Evolutionary conservation across 1,140 invertebrate genomes (phyloP).

Genomic region (Drosophila busckii): DNA sequence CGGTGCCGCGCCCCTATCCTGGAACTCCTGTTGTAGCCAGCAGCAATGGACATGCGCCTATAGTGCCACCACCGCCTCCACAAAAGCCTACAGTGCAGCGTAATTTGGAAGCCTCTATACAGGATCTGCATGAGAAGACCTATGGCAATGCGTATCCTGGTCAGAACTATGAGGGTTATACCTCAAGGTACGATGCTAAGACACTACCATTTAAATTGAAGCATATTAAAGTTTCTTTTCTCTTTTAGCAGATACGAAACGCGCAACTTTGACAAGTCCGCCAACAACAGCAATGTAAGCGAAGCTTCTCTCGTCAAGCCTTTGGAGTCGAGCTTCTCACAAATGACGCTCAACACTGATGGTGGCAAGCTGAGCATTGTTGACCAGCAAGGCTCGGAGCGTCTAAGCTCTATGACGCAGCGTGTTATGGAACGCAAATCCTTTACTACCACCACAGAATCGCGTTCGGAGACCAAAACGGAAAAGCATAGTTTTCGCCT

Average conservation of each 20-base stretch:
- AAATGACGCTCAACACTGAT: constrained; percentile 73
- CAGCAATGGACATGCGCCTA: constrained; percentile 47
- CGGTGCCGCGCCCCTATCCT: constrained; percentile 75
- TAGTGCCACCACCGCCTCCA: constrained; percentile 41
- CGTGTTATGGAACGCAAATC: constrained; percentile 81
- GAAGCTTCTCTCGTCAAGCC: constrained; percentile 50
- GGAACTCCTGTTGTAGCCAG: constrained; percentile 57
- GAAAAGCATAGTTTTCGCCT: constrained; percentile 78
- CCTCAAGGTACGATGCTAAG: constrained; percentile 80
- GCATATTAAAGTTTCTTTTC: not conserved
- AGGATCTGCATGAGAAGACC: constrained; percentile 78
- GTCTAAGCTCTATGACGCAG: constrained; percentile 79
- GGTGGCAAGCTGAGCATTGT: constrained; percentile 70
- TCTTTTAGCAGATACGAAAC: constrained; percentile 65
- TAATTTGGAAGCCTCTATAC: constrained; percentile 75
- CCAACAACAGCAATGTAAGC: constrained; percentile 45
- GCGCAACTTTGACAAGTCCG: constrained; percentile 70
- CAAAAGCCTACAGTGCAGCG: constrained; percentile 64
- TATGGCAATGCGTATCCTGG: constrained; percentile 69
- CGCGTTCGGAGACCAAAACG: constrained; percentile 79
- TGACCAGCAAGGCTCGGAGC: constrained; percentile 62
- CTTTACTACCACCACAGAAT: constrained; percentile 80
- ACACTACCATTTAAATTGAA: too few relatives aligned
- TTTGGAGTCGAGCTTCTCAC: constrained; percentile 69
- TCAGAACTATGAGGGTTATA: constrained; percentile 82